Base-by-base conservation (phyloP, 2,888 invertebrate genomes). In the Caradrina clavipalpis region DNA sequence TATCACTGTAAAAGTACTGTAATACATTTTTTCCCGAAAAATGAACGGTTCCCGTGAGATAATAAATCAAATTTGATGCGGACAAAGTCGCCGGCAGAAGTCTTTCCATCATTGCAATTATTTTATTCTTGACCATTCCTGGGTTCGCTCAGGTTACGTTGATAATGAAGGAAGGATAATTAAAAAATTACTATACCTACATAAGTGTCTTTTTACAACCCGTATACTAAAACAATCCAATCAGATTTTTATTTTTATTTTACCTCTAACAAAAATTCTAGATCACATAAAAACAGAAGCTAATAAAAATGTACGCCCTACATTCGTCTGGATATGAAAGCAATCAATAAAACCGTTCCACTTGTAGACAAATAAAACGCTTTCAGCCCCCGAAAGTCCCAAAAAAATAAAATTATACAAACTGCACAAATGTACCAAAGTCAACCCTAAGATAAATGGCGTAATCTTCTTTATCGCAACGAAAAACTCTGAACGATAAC, bases 381-480 rank as follows among this genome's bases (percentile, higher is more conserved):
- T 58, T 63, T 64, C 51, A 54, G 55, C 54, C 51, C 26, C 57
- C 26, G 54, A 42, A 63, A 31, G 49, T 56, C 74, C 72, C 65
- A 59, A 78, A 81, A 82, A 80, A 81, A 86, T 85, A 83, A 85
- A 85, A 86, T 86, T 86, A 81, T 87, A 88, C 88, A 87, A 86
- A 86, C 83, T 84, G 83, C 86, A 86, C 85, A 88, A 91, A 89
- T 89, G 88, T 88, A 76, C 80, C 86, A 85, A 85, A 88, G 86
- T 84, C 82, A 86, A 73, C 85, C 84, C 74, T 76, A 89, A 93
- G 93, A 94, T 92, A 92, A 91, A 94, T 93, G 90, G 89, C 79
- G 90, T 92, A 94, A 94, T 94, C 93, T 91, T 86, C 87, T 93
- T 93, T 93, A 94, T 93, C 93, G 91, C 86, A 85, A 89, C 79